Conservation (phyloP, 2,797 vertebrate species). For the Coreius guichenoti region DNA sequence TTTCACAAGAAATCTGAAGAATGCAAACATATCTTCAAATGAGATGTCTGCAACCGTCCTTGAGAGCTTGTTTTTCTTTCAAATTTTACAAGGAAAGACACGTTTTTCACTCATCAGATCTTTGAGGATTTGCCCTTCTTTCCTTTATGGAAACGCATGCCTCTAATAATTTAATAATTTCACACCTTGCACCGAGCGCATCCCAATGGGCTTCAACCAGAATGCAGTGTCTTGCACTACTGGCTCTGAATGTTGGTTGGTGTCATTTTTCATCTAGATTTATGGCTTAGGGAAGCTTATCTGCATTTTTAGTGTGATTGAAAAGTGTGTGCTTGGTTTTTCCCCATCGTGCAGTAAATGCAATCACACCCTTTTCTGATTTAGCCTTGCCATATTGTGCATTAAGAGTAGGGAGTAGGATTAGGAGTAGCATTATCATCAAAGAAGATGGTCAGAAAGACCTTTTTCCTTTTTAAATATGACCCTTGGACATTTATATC, state of each 20-base stretch:
- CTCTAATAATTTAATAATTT: conserved; percentile 26
- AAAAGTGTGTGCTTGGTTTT: conserved; percentile 25
- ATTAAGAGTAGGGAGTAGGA: conserved; percentile 39
- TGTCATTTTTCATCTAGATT: conserved; percentile 41
- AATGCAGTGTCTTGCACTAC: conserved; percentile 6
- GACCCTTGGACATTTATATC: conserved; percentile 46
- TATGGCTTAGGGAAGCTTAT: conserved; percentile 31
- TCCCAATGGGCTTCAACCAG: conserved; percentile 8
- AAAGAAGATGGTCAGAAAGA: conserved; percentile 21
- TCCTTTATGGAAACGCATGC: neutral
- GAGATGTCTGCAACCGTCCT: conserved; percentile 41
- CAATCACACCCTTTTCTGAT: conserved; percentile 44
- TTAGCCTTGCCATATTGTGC: conserved; percentile 47
- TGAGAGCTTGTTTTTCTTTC: conserved; percentile 45
- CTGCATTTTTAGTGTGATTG: conserved; percentile 50
- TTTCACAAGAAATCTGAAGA: conserved; percentile 12
- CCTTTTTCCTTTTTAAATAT: conserved; percentile 38
- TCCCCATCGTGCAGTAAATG: conserved; percentile 35
- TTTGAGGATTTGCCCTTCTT: conserved; percentile 29
- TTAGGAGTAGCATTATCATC: conserved; percentile 45
- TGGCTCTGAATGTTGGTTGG: conserved; percentile 20
- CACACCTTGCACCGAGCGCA: conserved; percentile 17
- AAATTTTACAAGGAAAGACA: conserved; percentile 28
- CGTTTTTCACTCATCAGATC: conserved; percentile 31
- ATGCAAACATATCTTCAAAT: conserved; percentile 40